phyloP scores from a whole-genome alignment of 1,140 invertebrate genomes.

The Microvelia longipes region DNA sequence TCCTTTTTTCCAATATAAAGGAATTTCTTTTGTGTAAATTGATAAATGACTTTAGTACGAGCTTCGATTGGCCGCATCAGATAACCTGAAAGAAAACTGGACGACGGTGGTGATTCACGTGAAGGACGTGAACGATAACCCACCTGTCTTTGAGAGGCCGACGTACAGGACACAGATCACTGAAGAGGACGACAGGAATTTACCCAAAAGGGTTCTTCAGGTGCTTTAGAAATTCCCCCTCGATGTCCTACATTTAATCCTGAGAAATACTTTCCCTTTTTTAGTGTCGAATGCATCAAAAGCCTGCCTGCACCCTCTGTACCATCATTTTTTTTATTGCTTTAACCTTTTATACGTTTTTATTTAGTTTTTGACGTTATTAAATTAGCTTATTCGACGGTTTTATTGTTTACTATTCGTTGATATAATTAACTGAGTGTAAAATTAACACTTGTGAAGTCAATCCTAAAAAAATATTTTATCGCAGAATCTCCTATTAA shows the following conservation, averaged over 20 bases:
- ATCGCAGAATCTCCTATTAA: too few relatives aligned
- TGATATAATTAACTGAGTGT: too few relatives aligned
- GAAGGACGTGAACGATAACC: conserved; percentile 85
- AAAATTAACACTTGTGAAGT: too few relatives aligned
- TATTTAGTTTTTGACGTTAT: too few relatives aligned
- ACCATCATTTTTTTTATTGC: too few relatives aligned
- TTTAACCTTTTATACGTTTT: too few relatives aligned
- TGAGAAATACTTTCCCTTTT: too few relatives aligned
- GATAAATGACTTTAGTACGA: conserved; percentile 56
- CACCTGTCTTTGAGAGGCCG: conserved; percentile 75
- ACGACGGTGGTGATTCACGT: conserved; percentile 90
- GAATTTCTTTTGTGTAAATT: too few relatives aligned
- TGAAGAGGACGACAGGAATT: conserved; percentile 83
- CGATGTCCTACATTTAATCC: not conserved
- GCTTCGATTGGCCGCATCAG: conserved; percentile 77
- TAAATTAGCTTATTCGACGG: too few relatives aligned
- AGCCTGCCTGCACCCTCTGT: not conserved
- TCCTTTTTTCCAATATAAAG: too few relatives aligned
- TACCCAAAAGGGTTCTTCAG: conserved; percentile 84
- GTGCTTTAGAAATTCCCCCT: conserved; percentile 33
- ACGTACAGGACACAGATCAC: conserved; percentile 90
- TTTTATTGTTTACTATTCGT: too few relatives aligned
- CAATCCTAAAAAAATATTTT: too few relatives aligned
- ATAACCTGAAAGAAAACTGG: conserved; percentile 91
- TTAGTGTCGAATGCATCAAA: not conserved